Conservation (phyloP, 2,113 vertebrate genomes). For the Microcebus griseorufus region DNA sequence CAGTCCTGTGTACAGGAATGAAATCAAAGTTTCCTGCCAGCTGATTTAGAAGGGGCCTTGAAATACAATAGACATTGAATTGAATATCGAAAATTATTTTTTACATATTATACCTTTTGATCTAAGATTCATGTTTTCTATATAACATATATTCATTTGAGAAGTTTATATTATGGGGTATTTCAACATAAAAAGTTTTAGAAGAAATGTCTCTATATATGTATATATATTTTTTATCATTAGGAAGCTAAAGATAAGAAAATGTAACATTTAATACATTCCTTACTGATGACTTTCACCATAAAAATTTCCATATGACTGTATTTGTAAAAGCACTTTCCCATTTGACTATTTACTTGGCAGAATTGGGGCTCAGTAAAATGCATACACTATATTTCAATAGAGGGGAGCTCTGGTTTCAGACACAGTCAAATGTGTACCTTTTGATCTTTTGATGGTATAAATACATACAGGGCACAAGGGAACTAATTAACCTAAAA, state of each 20-base stretch:
- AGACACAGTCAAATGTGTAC: conserved; percentile 39
- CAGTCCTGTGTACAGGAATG: neutral
- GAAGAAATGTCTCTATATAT: neutral
- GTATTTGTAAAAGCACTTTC: neutral
- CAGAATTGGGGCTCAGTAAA: conserved; percentile 16
- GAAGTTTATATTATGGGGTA: neutral
- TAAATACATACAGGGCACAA: conserved; percentile 71
- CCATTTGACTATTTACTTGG: neutral
- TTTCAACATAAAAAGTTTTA: conserved; percentile 21
- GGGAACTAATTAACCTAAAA: conserved; percentile 78
- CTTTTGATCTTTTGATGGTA: conserved; percentile 73
- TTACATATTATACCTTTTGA: neutral
- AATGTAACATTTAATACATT: neutral
- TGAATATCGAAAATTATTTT: neutral
- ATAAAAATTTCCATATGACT: neutral
- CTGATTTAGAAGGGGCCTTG: neutral
- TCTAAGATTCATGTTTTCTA: neutral
- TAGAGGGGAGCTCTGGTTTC: conserved; percentile 25
- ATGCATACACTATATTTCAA: conserved; percentile 31
- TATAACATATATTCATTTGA: neutral
- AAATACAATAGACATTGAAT: conserved; percentile 12
- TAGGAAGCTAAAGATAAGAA: conserved; percentile 18
- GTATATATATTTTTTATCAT: neutral
- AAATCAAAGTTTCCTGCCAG: neutral
- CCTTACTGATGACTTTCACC: neutral